These are phyloP conservation scores for Cossypha heuglini DNA, from an alignment of 2,797 vertebrate species.

Conservation along the genomic window DNA sequence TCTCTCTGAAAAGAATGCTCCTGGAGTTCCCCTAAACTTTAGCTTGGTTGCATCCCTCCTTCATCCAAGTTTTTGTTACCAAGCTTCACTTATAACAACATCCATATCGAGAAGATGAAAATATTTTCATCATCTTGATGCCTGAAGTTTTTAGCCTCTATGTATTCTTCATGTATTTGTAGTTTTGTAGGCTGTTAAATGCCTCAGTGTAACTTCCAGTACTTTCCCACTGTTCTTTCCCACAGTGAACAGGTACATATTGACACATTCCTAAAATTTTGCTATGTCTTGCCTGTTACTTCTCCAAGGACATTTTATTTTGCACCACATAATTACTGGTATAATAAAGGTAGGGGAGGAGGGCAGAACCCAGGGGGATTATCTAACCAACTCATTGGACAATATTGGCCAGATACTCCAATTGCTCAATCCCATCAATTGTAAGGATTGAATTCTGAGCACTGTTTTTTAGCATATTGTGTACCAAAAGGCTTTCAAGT, in stretches of 20 bases:
- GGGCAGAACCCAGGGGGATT: not conserved
- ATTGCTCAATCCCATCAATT: no score
- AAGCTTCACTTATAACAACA: not conserved
- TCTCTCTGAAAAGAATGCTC: not conserved
- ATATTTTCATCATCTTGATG: not conserved
- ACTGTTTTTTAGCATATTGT: no score
- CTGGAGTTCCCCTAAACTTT: not conserved
- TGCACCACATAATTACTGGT: not conserved
- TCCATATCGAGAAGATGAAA: not conserved
- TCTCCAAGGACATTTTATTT: not conserved
- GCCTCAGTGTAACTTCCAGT: not conserved
- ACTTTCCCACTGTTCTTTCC: not conserved
- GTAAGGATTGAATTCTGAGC: accelerated
- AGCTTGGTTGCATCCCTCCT: not conserved
- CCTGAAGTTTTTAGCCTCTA: not conserved
- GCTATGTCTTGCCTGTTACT: no score
- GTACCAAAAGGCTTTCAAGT: not conserved
- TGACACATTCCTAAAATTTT: not conserved
- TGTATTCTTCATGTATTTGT: not conserved
- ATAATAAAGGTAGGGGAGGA: accelerated
- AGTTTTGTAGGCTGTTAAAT: not conserved
- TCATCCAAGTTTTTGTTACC: not conserved
- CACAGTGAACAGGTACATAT: not conserved
- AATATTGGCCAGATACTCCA: not conserved
- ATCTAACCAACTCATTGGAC: not conserved